Percentiles rank a stretch among this genome's conserved stretches.
These are phyloP conservation scores for Azemiops feae DNA, from an alignment of 2,113 vertebrate species.

Conservation along the genomic window DNA sequence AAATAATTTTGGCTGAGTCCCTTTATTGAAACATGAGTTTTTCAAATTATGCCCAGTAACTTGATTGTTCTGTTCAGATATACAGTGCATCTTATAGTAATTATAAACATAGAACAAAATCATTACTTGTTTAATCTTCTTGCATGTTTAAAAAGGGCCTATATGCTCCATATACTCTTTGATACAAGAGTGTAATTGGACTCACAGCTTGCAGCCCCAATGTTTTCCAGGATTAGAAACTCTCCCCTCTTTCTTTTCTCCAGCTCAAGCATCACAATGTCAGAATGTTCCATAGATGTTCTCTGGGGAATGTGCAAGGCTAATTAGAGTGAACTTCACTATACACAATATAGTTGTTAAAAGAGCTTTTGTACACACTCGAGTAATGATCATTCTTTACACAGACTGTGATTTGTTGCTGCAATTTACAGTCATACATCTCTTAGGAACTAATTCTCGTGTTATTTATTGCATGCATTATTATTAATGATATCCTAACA, in stretches of 20 bases:
- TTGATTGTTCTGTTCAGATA: conserved; percentile 28
- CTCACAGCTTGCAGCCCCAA: conserved; percentile 44
- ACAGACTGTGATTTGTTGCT: conserved; percentile 89
- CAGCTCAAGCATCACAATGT: conserved; percentile 73
- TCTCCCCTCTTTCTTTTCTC: conserved; percentile 52
- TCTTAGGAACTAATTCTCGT: conserved; percentile 84
- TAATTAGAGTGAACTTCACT: conserved; percentile 97
- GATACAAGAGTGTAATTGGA: conserved; percentile 64
- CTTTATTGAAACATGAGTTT: not conserved
- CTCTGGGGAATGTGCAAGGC: conserved; percentile 88
- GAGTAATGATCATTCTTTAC: conserved; percentile 82
- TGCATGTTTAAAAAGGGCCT: conserved; percentile 60
- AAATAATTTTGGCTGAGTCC: not conserved
- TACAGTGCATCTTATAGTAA: conserved; percentile 34
- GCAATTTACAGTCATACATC: conserved; percentile 90
- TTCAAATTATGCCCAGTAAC: not conserved
- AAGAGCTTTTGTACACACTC: conserved; percentile 77
- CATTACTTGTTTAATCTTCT: conserved; percentile 66
- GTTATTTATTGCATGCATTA: conserved; percentile 93
- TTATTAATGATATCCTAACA: conserved; percentile 91
- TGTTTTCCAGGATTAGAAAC: conserved; percentile 62
- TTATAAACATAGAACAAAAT: conserved; percentile 54
- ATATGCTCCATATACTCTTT: conserved; percentile 57
- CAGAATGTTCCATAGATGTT: conserved; percentile 73
- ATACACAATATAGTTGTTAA: conserved; percentile 85